Percentiles rank a stretch among this genome's conserved stretches.
Conservation (phyloP, 2,113 vertebrate species). For the Lampris incognitus region DNA sequence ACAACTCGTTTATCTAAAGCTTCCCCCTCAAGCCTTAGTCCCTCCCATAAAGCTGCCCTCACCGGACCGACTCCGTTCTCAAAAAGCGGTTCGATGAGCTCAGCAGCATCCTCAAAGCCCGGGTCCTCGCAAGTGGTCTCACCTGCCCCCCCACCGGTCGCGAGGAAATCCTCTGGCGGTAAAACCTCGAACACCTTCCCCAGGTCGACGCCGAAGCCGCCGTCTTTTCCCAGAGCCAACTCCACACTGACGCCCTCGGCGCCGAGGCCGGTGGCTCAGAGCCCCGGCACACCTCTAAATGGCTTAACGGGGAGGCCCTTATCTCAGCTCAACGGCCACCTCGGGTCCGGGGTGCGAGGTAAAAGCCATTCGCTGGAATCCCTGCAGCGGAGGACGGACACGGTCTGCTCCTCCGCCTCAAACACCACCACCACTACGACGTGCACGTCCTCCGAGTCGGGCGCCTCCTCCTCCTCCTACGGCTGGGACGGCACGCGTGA, state of each 20-base stretch:
- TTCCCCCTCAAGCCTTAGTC: slow-evolving; percentile 27
- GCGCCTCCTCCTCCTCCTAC: slow-evolving; percentile 91
- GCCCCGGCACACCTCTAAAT: slow-evolving; percentile 53
- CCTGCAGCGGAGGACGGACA: slow-evolving; percentile 86
- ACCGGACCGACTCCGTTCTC: slow-evolving; percentile 29
- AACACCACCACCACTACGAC: slow-evolving; percentile 80
- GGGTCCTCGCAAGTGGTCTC: slow-evolving; percentile 36
- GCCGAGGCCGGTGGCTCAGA: slow-evolving; percentile 64
- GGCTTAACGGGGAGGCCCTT: slow-evolving; percentile 56
- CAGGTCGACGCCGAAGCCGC: slow-evolving; percentile 72
- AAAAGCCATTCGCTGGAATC: slow-evolving; percentile 94
- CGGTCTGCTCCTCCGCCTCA: slow-evolving; percentile 74
- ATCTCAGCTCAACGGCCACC: slow-evolving; percentile 80
- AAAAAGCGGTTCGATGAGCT: slow-evolving; percentile 51
- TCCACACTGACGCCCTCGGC: slow-evolving; percentile 67
- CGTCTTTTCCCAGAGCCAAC: slow-evolving; percentile 76
- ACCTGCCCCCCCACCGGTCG: slow-evolving; percentile 65
- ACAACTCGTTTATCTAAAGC: slow-evolving; percentile 51
- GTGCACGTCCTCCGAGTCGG: slow-evolving; percentile 93
- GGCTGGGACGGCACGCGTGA: slow-evolving; percentile 90
- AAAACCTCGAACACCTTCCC: slow-evolving; percentile 81
- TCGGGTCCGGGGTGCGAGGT: slow-evolving; percentile 65
- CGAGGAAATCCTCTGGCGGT: slow-evolving; percentile 46
- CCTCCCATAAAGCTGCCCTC: slow-evolving; percentile 59
- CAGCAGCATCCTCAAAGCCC: slow-evolving; percentile 35